Percentiles rank a stretch among this genome's conserved stretches.
Conservation (phyloP, 1,140 invertebrate species). For the Bombus sylvicola region DNA sequence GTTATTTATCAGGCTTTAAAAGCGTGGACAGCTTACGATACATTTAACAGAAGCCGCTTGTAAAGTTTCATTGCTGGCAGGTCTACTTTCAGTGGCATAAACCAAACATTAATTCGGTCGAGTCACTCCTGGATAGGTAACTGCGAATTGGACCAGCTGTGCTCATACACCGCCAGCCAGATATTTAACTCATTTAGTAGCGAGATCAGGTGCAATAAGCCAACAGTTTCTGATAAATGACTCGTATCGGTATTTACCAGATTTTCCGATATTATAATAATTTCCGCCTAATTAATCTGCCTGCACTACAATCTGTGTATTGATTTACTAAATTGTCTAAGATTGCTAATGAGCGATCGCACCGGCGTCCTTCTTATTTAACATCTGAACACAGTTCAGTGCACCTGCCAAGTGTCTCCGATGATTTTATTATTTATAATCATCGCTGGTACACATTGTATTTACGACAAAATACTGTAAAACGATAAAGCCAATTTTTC, state of each 20-base stretch:
- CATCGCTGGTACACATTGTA: no score
- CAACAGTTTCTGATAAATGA: constrained; percentile 60
- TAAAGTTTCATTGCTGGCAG: constrained; percentile 22
- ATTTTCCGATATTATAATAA: constrained; percentile 64
- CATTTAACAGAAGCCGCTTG: constrained; percentile 6
- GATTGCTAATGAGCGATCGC: neutral
- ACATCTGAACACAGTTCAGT: neutral
- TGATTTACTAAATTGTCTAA: constrained; percentile 27
- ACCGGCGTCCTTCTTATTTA: neutral
- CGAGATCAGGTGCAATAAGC: constrained; percentile 67
- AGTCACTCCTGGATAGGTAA: constrained; percentile 55
- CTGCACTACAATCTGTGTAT: neutral
- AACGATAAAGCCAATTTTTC: no score
- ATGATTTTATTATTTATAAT: no score
- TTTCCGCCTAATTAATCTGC: constrained; percentile 44
- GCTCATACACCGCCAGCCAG: constrained; percentile 33
- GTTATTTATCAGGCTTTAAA: constrained; percentile 30
- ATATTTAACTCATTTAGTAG: constrained; percentile 55
- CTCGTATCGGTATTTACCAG: constrained; percentile 54
- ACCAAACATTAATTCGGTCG: constrained; percentile 53
- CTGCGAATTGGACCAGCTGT: constrained; percentile 60
- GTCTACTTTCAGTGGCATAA: constrained; percentile 7
- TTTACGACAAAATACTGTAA: no score
- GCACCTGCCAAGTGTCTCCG: no score
- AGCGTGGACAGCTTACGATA: neutral